These are phyloP conservation scores for Arctocebus calabarensis DNA, from an alignment of 2,797 vertebrate species.

Conservation along the genomic window DNA sequence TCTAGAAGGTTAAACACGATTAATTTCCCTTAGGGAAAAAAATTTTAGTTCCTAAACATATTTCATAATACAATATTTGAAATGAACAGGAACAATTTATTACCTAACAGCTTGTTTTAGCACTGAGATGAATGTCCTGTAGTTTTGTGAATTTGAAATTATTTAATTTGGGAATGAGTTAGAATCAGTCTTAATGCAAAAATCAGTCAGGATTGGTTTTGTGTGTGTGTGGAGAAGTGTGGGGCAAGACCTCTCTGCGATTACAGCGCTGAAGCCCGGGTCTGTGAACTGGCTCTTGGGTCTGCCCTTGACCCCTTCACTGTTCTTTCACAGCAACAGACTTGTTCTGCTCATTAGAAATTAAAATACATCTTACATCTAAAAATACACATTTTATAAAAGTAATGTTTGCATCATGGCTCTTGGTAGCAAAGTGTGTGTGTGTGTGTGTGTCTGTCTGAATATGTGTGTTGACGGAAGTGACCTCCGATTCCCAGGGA, in stretches of 20 bases:
- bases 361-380: not conserved
- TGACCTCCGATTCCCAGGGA: not conserved
- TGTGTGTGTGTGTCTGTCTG: not conserved
- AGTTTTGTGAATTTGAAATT: not conserved
- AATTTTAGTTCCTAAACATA: not conserved
- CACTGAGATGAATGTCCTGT: not conserved
- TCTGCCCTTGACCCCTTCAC: not conserved
- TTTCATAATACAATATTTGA: not conserved
- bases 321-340: not conserved
- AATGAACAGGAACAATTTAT: not conserved
- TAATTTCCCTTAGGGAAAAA: not conserved
- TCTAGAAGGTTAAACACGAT: slow-evolving; percentile 2
- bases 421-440: not conserved
- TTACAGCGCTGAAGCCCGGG: not conserved
- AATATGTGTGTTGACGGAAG: not conserved
- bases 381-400: not conserved
- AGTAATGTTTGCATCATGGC: not conserved
- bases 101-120: not conserved
- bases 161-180: not conserved
- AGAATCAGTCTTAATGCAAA: not conserved
- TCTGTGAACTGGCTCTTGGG: not conserved
- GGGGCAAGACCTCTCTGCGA: not conserved
- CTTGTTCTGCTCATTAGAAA: not conserved
- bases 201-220: not conserved
- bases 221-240: too few relatives aligned